These are phyloP conservation scores for Laterallus jamaicensis DNA, from an alignment of 2,113 vertebrate species.

Conservation along the genomic window DNA sequence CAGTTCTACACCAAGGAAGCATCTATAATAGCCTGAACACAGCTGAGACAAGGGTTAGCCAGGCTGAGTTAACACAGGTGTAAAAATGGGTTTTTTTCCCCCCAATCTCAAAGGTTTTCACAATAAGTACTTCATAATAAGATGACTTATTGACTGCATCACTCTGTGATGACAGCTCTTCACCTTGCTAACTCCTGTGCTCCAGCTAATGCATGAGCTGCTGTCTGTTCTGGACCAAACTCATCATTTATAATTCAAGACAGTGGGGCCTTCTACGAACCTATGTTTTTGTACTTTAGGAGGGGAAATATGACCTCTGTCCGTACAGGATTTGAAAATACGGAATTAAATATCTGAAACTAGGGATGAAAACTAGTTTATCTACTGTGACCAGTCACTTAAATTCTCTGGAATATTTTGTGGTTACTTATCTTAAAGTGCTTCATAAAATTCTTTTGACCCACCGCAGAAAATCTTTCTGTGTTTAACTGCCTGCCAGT, in stretches of 20 bases:
- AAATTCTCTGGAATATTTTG: accelerated
- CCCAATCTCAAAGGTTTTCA: too few species aligned
- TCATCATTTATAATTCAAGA: background rate
- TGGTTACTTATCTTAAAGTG: background rate
- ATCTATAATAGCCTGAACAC: background rate
- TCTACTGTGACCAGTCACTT: background rate
- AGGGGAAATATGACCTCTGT: background rate
- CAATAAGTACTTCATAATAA: background rate
- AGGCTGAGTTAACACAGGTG: background rate
- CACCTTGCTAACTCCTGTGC: background rate
- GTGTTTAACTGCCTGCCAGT: background rate
- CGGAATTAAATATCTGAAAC: background rate
- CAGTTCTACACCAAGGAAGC: background rate
- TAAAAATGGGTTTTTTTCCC: background rate
- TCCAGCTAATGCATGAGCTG: background rate
- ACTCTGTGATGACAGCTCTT: background rate
- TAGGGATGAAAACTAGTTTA: background rate
- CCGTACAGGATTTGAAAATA: background rate
- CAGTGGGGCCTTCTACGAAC: background rate
- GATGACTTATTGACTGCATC: background rate
- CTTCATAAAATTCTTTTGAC: background rate
- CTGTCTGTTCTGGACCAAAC: background rate
- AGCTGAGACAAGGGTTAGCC: background rate
- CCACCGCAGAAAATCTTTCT: background rate
- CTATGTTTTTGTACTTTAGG: background rate